Evolutionary conservation across 2,888 invertebrate species (phyloP), one percentile per base, ranked within the genome.

Genomic region (Pseudanteris insignis): DNA sequence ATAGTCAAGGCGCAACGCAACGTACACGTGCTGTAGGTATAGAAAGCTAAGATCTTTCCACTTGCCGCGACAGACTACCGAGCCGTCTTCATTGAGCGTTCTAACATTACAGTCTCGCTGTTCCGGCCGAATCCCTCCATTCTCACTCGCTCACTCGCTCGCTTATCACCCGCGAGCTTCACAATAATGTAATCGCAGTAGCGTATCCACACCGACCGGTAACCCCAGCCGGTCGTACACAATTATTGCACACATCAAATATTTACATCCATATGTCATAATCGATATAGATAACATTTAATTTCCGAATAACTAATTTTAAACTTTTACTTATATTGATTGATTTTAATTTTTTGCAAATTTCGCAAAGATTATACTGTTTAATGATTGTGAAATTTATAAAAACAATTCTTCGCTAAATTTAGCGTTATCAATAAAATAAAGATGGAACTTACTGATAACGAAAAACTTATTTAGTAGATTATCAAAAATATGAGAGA

Each of bases 71-170:
- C 46, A 40, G 55, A 58, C 48, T 43, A 50, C 58, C 38, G 50
- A 57, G 58, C 58, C 46, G 53, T 60, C 53, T 60, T 60, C 60
- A 60, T 60, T 60, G 53, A 60, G 60, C 60, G 60, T 33, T 60
- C 59, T 59, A 59, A 34, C 59, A 51, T 46, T 51, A 58, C 50
- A 34, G 38, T 58, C 46, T 38, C 50, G 32, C 32, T 55, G 55
- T 55, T 58, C 48, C 58, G 50, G 58, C 48, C 43, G 34, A 46
- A 38, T 50, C 51, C 51, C 58, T 40, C 58, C 51, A 44, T 50
- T 58, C 58, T 34, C 44, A 32, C 38, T 53, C 30, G 44, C 37
- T 53, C 43, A 43, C 34, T 53, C 51, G 41, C 24, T 53, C 58
- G 37, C 58, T 57, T 48, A 57, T 57, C 48, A 48, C 48, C 38